Evolutionary conservation across 2,888 invertebrate species (phyloP), one percentile per base, ranked within the genome.

Genomic region (Calliphora vomitoria): DNA sequence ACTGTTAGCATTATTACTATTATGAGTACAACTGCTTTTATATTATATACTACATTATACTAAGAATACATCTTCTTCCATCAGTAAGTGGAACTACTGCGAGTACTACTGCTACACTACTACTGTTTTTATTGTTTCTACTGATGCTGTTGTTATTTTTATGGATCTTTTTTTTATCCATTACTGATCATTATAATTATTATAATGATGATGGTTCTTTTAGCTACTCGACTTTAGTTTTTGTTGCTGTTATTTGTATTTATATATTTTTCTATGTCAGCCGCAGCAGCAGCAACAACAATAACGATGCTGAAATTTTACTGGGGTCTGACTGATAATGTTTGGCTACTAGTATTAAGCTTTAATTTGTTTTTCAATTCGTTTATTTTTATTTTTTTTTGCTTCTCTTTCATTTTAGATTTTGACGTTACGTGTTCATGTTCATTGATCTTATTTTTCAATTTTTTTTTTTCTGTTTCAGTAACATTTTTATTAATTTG

Each of bases 181-280:
- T 80, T 83, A 72, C 86, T 81, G 88, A 86, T 88, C 88, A 82
- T 88, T 86, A 86, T 88, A 88, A 86, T 88, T 86, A 86, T 86
- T 85, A 88, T 88, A 85, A 87, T 87, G 87, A 85, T 87, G 85
- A 87, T 87, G 87, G 82, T 87, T 87, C 85, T 85, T 79, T 85
- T 75, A 87, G 87, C 87, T 87, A 87, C 87, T 87, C 85, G 87
- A 82, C 82, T 87, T 87, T 87, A 87, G 11, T 87, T 78, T 50
- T 55, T 72, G n/a, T 31, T 62, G 25, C 71, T 68, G 38, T 64
- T 78, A 35, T 64, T 72, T 69, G 47, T 84, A 35, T 44, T 71
- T 58, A 47, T 72, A 68, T 78, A 8, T 20, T 69, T 64, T 64
- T 76, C 71, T 78, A 78, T 62, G 55, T 55, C 78, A 78, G 68